These are phyloP conservation scores for Keiferia lycopersicella DNA, from an alignment of 2,888 invertebrate species.

Conservation along the genomic window DNA sequence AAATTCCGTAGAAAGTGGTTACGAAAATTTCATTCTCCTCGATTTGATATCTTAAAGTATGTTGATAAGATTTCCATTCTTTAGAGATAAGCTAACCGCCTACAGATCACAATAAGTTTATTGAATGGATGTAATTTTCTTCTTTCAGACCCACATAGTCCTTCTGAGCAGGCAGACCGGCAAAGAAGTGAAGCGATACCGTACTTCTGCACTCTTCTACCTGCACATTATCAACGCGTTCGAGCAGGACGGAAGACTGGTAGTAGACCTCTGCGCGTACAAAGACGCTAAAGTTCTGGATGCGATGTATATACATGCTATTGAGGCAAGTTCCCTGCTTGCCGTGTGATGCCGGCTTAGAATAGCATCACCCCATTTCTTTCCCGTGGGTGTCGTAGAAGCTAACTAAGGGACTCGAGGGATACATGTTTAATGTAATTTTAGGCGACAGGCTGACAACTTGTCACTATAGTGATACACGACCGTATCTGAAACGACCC, in stretches of 20 bases:
- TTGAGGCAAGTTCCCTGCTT: slow-evolving; percentile 85
- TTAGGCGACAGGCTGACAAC: too few species aligned
- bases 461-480: too few species aligned
- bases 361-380: too few species aligned
- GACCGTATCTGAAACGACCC: too few species aligned
- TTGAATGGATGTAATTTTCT: slow-evolving; percentile 24
- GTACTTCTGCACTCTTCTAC: slow-evolving; percentile 87
- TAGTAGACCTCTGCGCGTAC: slow-evolving; percentile 92
- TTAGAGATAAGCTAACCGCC: too few species aligned
- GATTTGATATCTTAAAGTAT: background rate
- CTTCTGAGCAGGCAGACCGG: slow-evolving; percentile 83
- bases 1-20: background rate
- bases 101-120: too few species aligned
- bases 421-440: too few species aligned
- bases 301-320: slow-evolving; percentile 91
- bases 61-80: background rate
- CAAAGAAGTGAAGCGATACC: slow-evolving; percentile 62
- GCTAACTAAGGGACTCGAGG: too few species aligned
- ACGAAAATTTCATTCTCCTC: background rate
- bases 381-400: too few species aligned
- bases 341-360: too few species aligned
- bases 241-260: slow-evolving; percentile 84
- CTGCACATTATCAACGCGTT: slow-evolving; percentile 94
- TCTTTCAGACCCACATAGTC: slow-evolving; percentile 82
- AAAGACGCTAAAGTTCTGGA: slow-evolving; percentile 90